Base-by-base conservation (phyloP, 2,797 vertebrate genomes). In the Neosilurus hyrtlii region DNA sequence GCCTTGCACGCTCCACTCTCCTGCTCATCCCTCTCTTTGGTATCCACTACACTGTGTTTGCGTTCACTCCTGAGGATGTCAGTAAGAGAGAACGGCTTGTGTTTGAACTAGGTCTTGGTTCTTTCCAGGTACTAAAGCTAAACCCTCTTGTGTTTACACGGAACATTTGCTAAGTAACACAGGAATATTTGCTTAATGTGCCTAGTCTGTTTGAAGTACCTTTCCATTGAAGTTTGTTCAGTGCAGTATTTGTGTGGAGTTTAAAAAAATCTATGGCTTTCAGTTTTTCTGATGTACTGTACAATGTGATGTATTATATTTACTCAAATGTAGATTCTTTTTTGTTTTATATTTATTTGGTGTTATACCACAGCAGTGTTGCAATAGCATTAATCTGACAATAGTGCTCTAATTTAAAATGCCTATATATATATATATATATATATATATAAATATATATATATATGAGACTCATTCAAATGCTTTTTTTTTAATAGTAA, bases 41-140 rank as follows among this genome's bases (percentile, higher is more conserved):
- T 85, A 98, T 99, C 90, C 98, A 99, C 93, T 99, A 99, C 93
- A 99, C 97, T 0, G 96, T 99, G 66, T 99, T 99, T 76, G 97
- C 98, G 89, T 99, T 99, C 92, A 98, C 97, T 26, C 98, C 98
- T 1, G 97, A 99, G 92, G 96, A 98, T 0, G 96, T 99, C 92
- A 99, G 97, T 91, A 97, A 98, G 92, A 89, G 95, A 88, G 98
- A 99, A 91, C 94, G 98, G 63, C 96, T 99, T 14, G 97, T 99
- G 82, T 99, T 99, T 89, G 98, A 99, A 84, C 90, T 99, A 88
- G 98, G 98, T 65, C 95, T 99, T 37, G 98, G 98, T 79, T 99
- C 98, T 83, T 99, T 99, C 89, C 98, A 99, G 97, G 98, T 98
- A 88, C 16, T 81, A 24, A 15, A 54, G 0, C 20, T 14, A 2